A percentile compares a stretch with the other conserved stretches of the same genome.
Conservation (phyloP, 2,888 invertebrate genomes). For the Pterostichus madidus region DNA sequence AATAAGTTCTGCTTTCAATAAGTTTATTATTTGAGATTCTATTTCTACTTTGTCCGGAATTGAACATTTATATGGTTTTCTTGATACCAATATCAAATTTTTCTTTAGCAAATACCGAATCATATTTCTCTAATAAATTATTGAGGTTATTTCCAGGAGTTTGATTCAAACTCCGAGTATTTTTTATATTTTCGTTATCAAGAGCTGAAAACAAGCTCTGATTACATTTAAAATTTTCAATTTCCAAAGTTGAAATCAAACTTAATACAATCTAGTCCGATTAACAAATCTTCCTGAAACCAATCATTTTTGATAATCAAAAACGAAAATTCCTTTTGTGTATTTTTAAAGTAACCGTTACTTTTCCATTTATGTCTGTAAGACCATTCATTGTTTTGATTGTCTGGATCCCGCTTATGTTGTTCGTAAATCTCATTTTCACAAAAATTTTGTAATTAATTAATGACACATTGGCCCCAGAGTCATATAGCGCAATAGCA, state of each 20-base stretch:
- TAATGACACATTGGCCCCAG: constrained; percentile 69
- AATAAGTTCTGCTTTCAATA: constrained; percentile 3
- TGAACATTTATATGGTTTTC: too few species aligned
- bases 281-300: too few species aligned
- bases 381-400: constrained; percentile 59
- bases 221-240: constrained; percentile 11
- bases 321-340: constrained; percentile 68
- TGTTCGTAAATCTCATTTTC: constrained; percentile 27
- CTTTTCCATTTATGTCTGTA: constrained; percentile 66
- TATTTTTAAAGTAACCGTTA: constrained; percentile 69
- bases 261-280: constrained; percentile 65
- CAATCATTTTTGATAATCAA: constrained; percentile 67
- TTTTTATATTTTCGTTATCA: constrained; percentile 7
- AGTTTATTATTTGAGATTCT: constrained; percentile 8
- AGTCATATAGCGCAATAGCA: constrained; percentile 68
- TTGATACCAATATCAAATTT: too few species aligned
- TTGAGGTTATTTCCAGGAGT: constrained; percentile 10
- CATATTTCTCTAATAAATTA: too few species aligned
- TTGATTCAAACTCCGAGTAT: background rate
- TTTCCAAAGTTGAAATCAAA: constrained; percentile 30
- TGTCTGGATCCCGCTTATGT: too few species aligned
- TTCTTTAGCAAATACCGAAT: too few species aligned
- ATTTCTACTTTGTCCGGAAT: too few species aligned
- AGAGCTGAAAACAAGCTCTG: background rate
- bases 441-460: constrained; percentile 67